Conservation (phyloP, 2,797 vertebrate genomes). For the Sebastes miniatus region DNA sequence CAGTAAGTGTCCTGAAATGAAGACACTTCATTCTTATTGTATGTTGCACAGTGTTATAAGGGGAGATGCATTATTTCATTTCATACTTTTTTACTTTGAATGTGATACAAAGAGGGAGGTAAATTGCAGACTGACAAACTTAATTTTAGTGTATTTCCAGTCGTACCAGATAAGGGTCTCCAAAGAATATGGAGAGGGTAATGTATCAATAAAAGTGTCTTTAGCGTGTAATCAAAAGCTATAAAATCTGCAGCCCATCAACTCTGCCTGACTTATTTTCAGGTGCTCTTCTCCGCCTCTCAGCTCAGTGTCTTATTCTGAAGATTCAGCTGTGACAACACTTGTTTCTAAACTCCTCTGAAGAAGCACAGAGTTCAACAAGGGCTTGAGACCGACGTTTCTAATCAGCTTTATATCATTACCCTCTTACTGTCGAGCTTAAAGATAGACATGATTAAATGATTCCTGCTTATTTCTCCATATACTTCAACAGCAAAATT, state of each 20-base stretch:
- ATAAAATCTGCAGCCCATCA: constrained; percentile 26
- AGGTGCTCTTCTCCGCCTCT: constrained; percentile 22
- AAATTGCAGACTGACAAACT: constrained; percentile 36
- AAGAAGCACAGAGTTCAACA: constrained; percentile 23
- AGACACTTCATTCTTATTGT: constrained; percentile 18
- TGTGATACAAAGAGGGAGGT: constrained; percentile 25
- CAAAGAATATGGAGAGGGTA: constrained; percentile 35
- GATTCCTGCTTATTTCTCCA: constrained; percentile 21
- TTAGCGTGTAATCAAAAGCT: constrained; percentile 50
- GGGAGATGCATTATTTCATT: constrained; percentile 33
- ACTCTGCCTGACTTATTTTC: constrained; percentile 34
- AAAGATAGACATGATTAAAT: constrained; percentile 36
- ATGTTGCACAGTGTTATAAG: background rate
- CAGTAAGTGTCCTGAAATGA: constrained; percentile 32
- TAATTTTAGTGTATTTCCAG: constrained; percentile 39
- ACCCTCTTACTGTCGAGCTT: constrained; percentile 3
- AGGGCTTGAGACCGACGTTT: constrained; percentile 30
- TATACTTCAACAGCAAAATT: constrained; percentile 42
- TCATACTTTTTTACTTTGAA: constrained; percentile 31
- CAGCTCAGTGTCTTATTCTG: constrained; percentile 16
- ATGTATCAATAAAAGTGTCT: constrained; percentile 41
- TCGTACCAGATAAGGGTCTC: constrained; percentile 9
- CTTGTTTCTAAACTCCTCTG: constrained; percentile 30
- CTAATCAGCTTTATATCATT: constrained; percentile 18
- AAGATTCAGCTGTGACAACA: constrained; percentile 54